Base-by-base conservation (phyloP, 2,113 vertebrate species). In the Phalacrocorax brasilianus region DNA sequence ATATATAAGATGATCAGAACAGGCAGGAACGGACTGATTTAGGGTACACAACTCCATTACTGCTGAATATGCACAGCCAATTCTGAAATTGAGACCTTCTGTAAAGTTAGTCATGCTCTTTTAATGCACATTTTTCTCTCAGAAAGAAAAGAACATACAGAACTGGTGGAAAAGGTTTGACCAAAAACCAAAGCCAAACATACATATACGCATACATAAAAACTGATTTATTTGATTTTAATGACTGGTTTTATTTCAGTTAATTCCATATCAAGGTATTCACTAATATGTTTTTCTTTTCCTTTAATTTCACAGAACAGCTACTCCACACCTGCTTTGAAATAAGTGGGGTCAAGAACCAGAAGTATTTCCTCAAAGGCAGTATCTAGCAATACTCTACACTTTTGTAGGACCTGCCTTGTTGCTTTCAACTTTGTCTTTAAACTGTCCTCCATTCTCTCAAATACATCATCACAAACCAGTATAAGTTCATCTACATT, bases 121-220 rank as follows among this genome's bases (percentile, higher is more conserved):
- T 49, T 74, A 85, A 45, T 91, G 33, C 20, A 74, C 4, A 40
- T 59, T 75, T 67, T 67, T 42, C 27, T 26, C 26, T 44, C 33
- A 53, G 33, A 4, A 53, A 28, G 73, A 77, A 59, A 49, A 17
- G 0, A 52, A 32, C 9, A 23, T 14, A 45, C 4, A 2, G 0
- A 81, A 79, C 21, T 33, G 44, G 17, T 92, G 5, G 12, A 77
- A 86, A 89, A 75, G 5, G 12, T 47, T 65, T 96, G 58, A 63
- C 30, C 26, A 81, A 91, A 87, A 65, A 2, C 5, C n/a, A 71
- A 3, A 28, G 70, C 16, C 55, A 66, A 47, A 89, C 17, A 55
- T 9, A 62, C 4, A 45, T 19, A 49, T 14, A 45, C 3, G 68
- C 1, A 47, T 0, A 47, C 3, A 52, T 5, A 61, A 14, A 65